Evolutionary conservation across 2,113 vertebrate genomes (phyloP), one percentile per base, ranked within the genome.

Genomic region (Amphilophus citrinellus): DNA sequence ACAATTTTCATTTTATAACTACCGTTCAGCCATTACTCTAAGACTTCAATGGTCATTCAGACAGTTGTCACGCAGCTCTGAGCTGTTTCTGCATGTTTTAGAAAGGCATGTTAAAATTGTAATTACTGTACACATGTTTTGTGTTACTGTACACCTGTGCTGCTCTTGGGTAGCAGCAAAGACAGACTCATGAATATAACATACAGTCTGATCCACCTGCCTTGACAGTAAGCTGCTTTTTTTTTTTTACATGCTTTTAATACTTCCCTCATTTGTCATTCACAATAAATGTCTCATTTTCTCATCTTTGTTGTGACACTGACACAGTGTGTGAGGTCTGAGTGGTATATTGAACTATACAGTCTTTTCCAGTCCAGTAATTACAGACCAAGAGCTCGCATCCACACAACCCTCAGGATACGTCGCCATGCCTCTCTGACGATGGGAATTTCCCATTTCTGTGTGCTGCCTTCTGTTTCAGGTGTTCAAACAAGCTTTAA

Each of bases 391-490:
- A 10, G 53, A 60, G 35, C 65, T 76, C 57, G 76, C 44, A 56
- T 89, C 79, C 85, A 44, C 80, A 80, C 61, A 87, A 58, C 87
- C 91, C 91, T 82, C 79, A 71, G 89, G 89, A 89, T 66, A 90
- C 71, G 11, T 65, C 47, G 4, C 66, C 66, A 20, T 44, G 84
- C 66, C 91, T 76, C 39, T 88, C 77, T 84, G 77, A 84, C 59
- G n/a, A 61, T 17, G 89, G 94, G 94, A 94, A 88, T 93, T 94
- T 90, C 94, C 94, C 93, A 73, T 83, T 76, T 42, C 77, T 30
- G 20, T 4, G 11, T 56, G 22, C 32, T 17, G 81, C 32, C 79
- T 85, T 84, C 85, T 85, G 71, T 87, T 87, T 91, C 90, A 95
- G 91, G 89, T 93, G 91, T 93, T 90, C 86, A 82, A 78, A 80